Evolutionary conservation across 2,888 invertebrate species (phyloP), one percentile per base, ranked within the genome.

Genomic region (Limnephilus rhombicus): DNA sequence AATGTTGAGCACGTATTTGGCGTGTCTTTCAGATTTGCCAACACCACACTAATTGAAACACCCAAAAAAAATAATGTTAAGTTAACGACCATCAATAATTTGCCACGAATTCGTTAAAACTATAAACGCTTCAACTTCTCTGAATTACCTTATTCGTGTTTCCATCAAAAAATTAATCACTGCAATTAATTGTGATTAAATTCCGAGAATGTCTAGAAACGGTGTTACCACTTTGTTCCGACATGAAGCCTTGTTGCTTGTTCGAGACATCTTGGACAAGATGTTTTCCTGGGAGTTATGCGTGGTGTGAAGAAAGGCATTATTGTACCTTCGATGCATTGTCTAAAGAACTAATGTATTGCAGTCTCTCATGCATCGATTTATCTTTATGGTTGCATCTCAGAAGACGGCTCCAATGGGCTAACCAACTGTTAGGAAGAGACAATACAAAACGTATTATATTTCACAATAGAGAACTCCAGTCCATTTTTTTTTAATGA

Each of bases 331-430:
- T 45, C 49, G 29, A 41, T 12, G 29, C 13, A 86, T 86, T 86
- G 86, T 86, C 86, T 86, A n/a, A 37, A 49, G n/a, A 45, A 85
- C 85, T 85, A 85, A 85, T 85, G 45, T 86, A 86, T 86, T 49
- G 86, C 41, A 45, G 29, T 86, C 11, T 86, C 45, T 29, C 49
- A 12, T 45, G 86, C 86, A n/a, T 31, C 37, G 45, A 86, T 86
- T 86, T 86, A 86, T 86, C 86, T 86, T 86, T 45, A 86, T 41
- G 86, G 86, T 86, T 31, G 45, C 86, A 86, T 34, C 83, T 41
- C 15, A 34, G n/a, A 45, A 45, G 86, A 83, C 83, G 83, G 34
- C 83, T 34, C 37, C 83, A 18, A 12, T 41, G n/a, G 37, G 83
- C 37, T 24, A 24, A 11, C 83, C 83, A 34, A 68, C 18, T 34